Percentiles rank a stretch among this genome's conserved stretches.
phyloP scores from a whole-genome alignment of 2,113 vertebrate genomes.

The Phodopus roborovskii region DNA sequence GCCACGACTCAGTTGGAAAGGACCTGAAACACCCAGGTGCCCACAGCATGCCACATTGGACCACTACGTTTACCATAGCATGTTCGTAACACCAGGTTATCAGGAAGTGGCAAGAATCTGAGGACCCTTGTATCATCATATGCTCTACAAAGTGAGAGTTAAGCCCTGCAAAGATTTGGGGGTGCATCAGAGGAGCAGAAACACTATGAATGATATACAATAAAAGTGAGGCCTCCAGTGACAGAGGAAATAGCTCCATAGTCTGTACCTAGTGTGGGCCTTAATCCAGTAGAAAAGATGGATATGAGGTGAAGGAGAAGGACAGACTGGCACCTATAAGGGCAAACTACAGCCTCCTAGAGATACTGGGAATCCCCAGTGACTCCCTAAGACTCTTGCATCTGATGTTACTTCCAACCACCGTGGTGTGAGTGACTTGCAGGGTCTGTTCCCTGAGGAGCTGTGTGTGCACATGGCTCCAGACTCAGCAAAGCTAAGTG shows the following conservation, averaged over 20 bases:
- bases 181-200: not conserved
- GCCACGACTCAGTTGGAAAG: not conserved
- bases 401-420: not conserved
- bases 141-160: not conserved
- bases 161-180: not conserved
- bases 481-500: not conserved
- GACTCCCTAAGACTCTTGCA: not conserved
- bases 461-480: not conserved
- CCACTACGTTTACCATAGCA: not conserved
- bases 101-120: not conserved
- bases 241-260: not conserved
- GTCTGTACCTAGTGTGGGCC: not conserved
- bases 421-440: not conserved
- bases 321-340: not conserved
- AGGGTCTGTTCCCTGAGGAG: not conserved
- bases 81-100: not conserved
- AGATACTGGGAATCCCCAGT: not conserved
- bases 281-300: not conserved
- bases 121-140: not conserved
- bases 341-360: too few species aligned
- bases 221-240: not conserved
- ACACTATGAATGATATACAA: not conserved
- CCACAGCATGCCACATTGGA: not conserved
- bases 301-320: not conserved
- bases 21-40: not conserved